Evolutionary conservation across 1,140 invertebrate species (phyloP), one percentile per base, ranked within the genome.

Genomic region (Laupala kohalensis): DNA sequence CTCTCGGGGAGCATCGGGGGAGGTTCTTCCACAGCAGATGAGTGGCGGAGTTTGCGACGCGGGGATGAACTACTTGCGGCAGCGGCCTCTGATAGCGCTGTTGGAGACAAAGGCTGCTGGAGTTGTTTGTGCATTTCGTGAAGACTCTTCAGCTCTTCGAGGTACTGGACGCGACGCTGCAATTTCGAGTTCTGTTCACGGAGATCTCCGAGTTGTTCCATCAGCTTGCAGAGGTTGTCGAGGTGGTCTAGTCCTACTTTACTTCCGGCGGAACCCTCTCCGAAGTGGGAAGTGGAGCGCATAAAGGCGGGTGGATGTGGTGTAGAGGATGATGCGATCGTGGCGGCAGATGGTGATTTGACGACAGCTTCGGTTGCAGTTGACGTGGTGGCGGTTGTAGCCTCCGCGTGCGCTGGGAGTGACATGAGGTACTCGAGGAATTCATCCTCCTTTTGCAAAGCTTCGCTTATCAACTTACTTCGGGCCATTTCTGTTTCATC

Each of bases 201-300:
- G 23, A 93, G 79, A 13, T 86, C 85, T 5, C 91, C 81, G 30
- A 93, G 83, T 75, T 92, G 88, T 75, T 92, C 89, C 79, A 92
- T 86, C 9, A 93, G 79, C 68, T 86, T 84, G 74, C 91, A 86
- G 5, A 93, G 79, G 73, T 90, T 89, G 74, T 92, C 90, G 72
- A 93, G 78, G 76, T 93, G 91, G 75, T 92, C 89, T 28, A 93
- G 77, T 2, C 84, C 84, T n/a, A 83, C 78, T 68, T 78, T 76
- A 23, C 27, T 26, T 12, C 67, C 67, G n/a, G 27, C 19, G 25
- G 69, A 25, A 5, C 15, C 23, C 19, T 65, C 23, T 26, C 62
- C 70, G 19, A 23, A 25, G 25, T 71, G 63, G 13, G 70, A 28
- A 12, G 70, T 62, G 4, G 74, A 73, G 15, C 64, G 68, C 64